Percentiles rank a stretch among this genome's conserved stretches.
phyloP scores from a whole-genome alignment of 2,113 vertebrate genomes.

The Arvicanthis niloticus region DNA sequence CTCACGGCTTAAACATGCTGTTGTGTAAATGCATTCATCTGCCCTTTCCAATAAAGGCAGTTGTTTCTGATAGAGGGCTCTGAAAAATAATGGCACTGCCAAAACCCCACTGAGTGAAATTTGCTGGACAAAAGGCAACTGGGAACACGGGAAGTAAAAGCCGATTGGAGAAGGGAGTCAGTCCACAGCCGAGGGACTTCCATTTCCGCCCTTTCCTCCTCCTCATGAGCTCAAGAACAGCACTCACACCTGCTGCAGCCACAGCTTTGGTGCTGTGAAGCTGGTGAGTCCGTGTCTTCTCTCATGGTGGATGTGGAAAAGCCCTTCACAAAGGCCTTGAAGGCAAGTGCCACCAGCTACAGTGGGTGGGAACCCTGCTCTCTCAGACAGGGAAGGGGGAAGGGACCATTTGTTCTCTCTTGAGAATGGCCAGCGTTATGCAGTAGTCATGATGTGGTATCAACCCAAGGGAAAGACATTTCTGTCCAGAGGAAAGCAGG shows the following conservation, averaged over 20 bases:
- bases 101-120: background rate
- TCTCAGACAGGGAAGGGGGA: background rate
- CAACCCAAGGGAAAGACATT: background rate
- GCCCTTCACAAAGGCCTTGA: background rate
- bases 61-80: background rate
- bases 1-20: background rate
- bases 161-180: background rate
- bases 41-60: background rate
- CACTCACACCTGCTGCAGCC: background rate
- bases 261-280: background rate
- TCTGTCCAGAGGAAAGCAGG: background rate
- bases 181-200: background rate
- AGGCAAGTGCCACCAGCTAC: background rate
- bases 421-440: background rate
- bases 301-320: background rate
- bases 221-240: background rate
- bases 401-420: background rate
- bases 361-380: background rate
- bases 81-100: background rate
- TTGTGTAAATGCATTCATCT: background rate
- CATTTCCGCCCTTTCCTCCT: background rate
- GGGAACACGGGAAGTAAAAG: background rate
- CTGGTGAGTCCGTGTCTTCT: background rate
- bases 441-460: background rate
- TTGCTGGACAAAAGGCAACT: background rate